Percentiles rank a stretch among this genome's conserved stretches.
These are phyloP conservation scores for Lasius fuliginosus DNA, from an alignment of 2,888 invertebrate genomes.

Conservation along the genomic window DNA sequence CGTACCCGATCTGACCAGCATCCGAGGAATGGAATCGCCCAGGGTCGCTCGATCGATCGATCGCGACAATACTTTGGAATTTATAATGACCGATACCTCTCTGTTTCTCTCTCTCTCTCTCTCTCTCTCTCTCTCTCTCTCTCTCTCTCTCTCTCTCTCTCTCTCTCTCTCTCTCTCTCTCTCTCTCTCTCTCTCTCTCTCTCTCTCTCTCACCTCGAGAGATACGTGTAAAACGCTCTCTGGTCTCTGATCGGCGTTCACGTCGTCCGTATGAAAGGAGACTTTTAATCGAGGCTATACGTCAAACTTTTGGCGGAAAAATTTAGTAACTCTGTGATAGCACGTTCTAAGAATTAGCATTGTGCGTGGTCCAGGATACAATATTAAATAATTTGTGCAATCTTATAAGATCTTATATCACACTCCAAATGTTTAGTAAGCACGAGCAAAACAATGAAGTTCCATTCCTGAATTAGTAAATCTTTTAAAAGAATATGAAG, in stretches of 20 bases:
- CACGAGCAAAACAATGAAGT: not conserved
- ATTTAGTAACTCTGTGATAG: not conserved
- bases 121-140: not conserved
- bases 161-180: not conserved
- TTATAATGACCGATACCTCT: slow-evolving; percentile 59
- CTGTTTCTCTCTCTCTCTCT: not conserved
- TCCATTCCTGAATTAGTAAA: not conserved
- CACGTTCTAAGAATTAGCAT: not conserved
- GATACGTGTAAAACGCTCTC: not conserved
- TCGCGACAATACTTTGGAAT: slow-evolving; percentile 60
- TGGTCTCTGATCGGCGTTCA: slow-evolving; percentile 17
- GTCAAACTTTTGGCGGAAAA: not conserved
- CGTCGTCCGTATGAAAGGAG: slow-evolving; percentile 36
- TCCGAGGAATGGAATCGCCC: slow-evolving; percentile 68
- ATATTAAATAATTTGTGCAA: not conserved
- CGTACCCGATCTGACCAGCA: slow-evolving; percentile 81
- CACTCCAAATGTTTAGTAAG: not conserved
- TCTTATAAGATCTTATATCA: not conserved
- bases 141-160: not conserved
- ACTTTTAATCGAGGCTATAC: slow-evolving; percentile 30
- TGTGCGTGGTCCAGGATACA: not conserved
- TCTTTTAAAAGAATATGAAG: not conserved
- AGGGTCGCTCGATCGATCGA: slow-evolving; percentile 57
- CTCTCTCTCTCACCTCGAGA: not conserved
- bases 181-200: too few relatives aligned